Percentiles rank a stretch among this genome's conserved stretches.
Evolutionary conservation across 2,797 vertebrate genomes (phyloP).

Genomic region (Cetoscarus ocellatus): DNA sequence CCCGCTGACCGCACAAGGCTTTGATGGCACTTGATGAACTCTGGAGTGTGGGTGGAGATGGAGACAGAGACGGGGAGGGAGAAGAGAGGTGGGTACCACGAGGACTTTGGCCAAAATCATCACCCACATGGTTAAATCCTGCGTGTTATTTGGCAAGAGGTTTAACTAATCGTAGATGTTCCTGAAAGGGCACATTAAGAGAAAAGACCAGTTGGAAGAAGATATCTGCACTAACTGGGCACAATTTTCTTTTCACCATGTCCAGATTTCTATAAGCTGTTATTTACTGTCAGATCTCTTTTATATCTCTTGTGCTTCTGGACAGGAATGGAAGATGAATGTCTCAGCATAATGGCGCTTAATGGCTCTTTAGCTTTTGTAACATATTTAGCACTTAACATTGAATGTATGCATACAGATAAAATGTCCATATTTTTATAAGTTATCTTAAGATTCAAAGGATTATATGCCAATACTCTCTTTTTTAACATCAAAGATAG

Average conservation of each 20-base stretch:
- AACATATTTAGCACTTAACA: too few relatives aligned
- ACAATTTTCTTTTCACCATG: slow-evolving; percentile 21
- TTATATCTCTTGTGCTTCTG: neutral
- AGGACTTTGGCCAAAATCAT: slow-evolving; percentile 55
- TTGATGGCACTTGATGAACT: slow-evolving; percentile 71
- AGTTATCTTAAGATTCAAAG: too few relatives aligned
- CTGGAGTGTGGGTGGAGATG: slow-evolving; percentile 53
- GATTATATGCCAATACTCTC: too few relatives aligned
- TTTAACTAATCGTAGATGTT: slow-evolving; percentile 26
- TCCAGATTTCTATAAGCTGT: slow-evolving; percentile 16
- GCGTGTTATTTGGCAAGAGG: slow-evolving; percentile 53
- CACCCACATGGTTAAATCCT: slow-evolving; percentile 51
- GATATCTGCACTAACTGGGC: slow-evolving; percentile 6
- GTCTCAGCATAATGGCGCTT: neutral
- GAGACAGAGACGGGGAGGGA: slow-evolving; percentile 55
- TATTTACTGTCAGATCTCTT: slow-evolving; percentile 8
- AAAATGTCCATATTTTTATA: neutral
- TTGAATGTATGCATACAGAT: neutral
- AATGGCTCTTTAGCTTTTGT: neutral
- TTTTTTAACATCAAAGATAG: too few relatives aligned
- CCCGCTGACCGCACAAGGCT: slow-evolving; percentile 52
- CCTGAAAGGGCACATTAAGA: slow-evolving; percentile 26
- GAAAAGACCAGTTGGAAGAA: slow-evolving; percentile 17
- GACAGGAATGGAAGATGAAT: neutral
- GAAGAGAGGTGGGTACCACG: slow-evolving; percentile 41